Evolutionary conservation across 2,888 invertebrate species (phyloP), one percentile per base, ranked within the genome.

Genomic region (Zonitis immaculata): DNA sequence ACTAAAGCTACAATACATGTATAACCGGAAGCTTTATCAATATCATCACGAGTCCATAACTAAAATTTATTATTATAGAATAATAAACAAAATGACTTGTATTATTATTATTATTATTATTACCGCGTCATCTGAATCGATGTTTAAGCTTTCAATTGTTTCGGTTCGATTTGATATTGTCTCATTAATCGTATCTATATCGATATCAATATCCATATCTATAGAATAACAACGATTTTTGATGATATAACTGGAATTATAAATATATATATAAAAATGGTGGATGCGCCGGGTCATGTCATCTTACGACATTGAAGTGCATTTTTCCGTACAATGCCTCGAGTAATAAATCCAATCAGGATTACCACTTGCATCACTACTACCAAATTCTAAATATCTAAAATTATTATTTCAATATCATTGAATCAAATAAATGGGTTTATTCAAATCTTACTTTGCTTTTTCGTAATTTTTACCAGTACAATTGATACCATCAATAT

Each of bases 391-490:
- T 22, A 46, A 30, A 32, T 12, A 20, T 30, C 20, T 28, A 18
- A 7, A 28, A 5, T 3, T 12, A 11, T 12, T 6, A 22, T 9
- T 6, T 22, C 22, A 22, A 22, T 22, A 22, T 22, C 22, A n/a
- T 22, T 44, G 22, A 6, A 16, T 16, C 5, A 46, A 46, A 4
- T 44, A 11, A 12, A 43, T 11, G 16, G 8, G 3, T n/a, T 11
- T n/a, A 26, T 28, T 47, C 4, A 8, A 35, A n/a, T n/a, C 25
- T 25, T 27, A 48, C 48, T n/a, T 35, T 6, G 9, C 16, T 5
- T 48, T 9, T n/a, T 32, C 11, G 14, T n/a, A 48, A 42, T 58
- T 47, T 43, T 49, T 52, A 28, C 58, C 58, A 14, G 51, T 47
- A 43, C 58, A 55, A 25, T 51, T 51, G 6, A 58, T 46, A 20